Conservation (phyloP, 53 echinoderm and acorn worm genomes). For the Antedon mediterranea region DNA sequence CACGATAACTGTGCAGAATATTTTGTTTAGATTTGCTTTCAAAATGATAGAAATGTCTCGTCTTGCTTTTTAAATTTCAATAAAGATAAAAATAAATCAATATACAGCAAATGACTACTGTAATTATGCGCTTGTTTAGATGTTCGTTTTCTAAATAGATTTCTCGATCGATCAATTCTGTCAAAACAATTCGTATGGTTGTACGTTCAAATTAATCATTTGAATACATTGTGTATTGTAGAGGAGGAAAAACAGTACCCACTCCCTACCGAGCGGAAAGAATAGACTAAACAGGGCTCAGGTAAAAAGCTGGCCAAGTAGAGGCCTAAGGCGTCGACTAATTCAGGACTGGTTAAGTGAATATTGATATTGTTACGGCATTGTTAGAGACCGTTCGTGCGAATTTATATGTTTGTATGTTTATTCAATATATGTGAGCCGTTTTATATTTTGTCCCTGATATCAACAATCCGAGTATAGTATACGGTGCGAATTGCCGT, state of each 20-base stretch:
- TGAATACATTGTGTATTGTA: background rate
- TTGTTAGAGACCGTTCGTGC: background rate
- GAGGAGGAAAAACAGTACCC: background rate
- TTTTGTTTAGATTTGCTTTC: no score
- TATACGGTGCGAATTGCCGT: background rate
- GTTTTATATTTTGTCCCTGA: background rate
- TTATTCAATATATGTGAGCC: background rate
- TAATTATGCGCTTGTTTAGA: no score
- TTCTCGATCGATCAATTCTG: no score
- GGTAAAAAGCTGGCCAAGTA: background rate
- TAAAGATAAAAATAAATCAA: no score
- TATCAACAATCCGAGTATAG: background rate
- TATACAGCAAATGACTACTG: no score
- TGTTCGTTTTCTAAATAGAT: no score
- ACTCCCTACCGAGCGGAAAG: background rate
- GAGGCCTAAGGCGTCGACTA: background rate
- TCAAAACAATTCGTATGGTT: no score
- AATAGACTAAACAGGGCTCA: background rate
- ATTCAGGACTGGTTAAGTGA: background rate
- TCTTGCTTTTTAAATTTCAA: no score
- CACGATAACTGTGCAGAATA: no score
- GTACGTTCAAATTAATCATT: background rate
- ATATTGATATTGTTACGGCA: background rate
- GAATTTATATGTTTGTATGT: background rate
- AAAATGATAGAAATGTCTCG: no score